Evolutionary conservation across 2,888 invertebrate genomes (phyloP).

Genomic region (Drosophila anceps): DNA sequence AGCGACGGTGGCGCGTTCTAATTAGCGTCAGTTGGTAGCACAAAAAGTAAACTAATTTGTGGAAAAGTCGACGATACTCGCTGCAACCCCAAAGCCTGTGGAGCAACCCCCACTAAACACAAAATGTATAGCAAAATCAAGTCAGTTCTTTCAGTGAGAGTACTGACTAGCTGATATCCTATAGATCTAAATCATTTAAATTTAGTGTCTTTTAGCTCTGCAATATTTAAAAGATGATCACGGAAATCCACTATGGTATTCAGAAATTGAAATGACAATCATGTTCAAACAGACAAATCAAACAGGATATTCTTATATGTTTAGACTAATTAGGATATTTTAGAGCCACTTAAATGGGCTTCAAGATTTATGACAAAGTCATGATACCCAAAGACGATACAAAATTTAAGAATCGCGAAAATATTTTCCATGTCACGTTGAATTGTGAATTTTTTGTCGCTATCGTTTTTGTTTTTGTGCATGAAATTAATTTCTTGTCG

Average conservation of each 20-base stretch:
- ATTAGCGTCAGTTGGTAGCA: constrained; percentile 76
- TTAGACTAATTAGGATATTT: background rate
- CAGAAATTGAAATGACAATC: too few relatives aligned
- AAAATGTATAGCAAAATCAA: constrained; percentile 15
- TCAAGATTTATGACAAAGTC: background rate
- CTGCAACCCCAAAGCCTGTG: constrained; percentile 43
- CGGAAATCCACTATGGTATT: too few relatives aligned
- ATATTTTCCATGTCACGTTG: constrained; percentile 80
- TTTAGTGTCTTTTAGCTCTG: background rate
- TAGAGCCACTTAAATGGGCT: background rate
- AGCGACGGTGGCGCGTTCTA: constrained; percentile 75
- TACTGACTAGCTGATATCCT: background rate
- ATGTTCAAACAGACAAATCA: background rate
- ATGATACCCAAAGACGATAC: constrained; percentile 2
- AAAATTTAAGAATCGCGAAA: constrained; percentile 55
- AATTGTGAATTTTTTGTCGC: constrained; percentile 65
- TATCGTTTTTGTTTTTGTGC: constrained; percentile 63
- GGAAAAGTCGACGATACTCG: constrained; percentile 64
- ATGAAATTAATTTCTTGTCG: constrained; percentile 81
- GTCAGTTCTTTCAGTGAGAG: background rate
- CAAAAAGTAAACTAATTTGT: constrained; percentile 80
- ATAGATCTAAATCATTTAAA: background rate
- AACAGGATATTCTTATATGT: too few relatives aligned
- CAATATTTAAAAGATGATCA: too few relatives aligned
- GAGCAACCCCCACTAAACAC: constrained; percentile 59